Base-by-base conservation (phyloP, 2,888 invertebrate genomes). In the Calliscelio sp. region DNA sequence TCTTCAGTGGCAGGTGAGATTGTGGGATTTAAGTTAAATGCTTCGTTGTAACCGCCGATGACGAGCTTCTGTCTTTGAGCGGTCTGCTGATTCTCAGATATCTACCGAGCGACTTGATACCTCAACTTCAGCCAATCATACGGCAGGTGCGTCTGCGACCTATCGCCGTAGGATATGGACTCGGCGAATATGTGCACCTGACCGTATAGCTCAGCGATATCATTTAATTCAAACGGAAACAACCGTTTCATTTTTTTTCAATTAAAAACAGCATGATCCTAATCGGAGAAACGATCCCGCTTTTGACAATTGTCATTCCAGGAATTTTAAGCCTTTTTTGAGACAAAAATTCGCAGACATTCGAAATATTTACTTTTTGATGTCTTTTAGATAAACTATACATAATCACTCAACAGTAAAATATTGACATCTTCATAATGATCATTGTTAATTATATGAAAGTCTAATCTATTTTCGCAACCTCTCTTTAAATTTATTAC, bases 1-100 rank as follows among this genome's bases (percentile, higher is more conserved):
- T 61, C 46, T 51, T 51, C 61, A 59, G 8, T 63, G 77, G 84
- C 85, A 86, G 86, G 86, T 85, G 87, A 85, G 73, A 83, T 86
- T 70, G 41, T 16, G 32, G 66, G 70, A 77, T 65, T 81, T 61
- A 18, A 70, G 55, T 41, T 55, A 55, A 61, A 71, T 28, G 57
- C 32, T 25, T 1, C 22, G 28, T n/a, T 14, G 20, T 66, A 75
- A 75, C 38, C 81, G 71, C 73, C 74, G 59, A 51, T 61, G 55
- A 77, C 68, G 71, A 75, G 49, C 61, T 53, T 74, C 61, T 66
- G 22, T 53, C 61, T 61, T 51, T 59, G 46, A 35, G 38, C 20
- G 57, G 46, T 63, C 77, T 74, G 73, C 73, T 68, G 84, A 81
- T 81, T 77, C 51, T 10, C 20, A 20, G 73, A 65, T 73, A 81